Evolutionary conservation across 2,888 invertebrate species (phyloP), one percentile per base, ranked within the genome.

Genomic region (Mycalesis mineus): DNA sequence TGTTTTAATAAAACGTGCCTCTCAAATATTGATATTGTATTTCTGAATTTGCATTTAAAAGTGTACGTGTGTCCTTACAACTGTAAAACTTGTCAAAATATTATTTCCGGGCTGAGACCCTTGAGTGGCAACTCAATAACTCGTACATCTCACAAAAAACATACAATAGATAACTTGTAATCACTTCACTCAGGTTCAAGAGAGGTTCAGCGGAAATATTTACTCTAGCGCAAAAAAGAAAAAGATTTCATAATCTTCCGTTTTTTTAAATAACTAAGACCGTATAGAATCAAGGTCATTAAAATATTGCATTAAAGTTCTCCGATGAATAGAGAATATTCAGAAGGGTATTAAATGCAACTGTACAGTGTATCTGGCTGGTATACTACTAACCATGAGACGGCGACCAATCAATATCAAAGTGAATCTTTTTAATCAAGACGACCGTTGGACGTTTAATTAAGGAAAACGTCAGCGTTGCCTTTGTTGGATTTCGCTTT

Each of bases 371-470:
- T 68, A 72, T 78, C 76, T 77, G 77, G 74, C 78, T 73, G 71
- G 72, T 74, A 72, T 75, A 84, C 85, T 82, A 82, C 84, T 5
- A 4, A 22, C 22, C 22, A 22, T 22, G 5, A 2, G 22, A 22
- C 22, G 22, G 2, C 22, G 22, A 5, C 22, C 22, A 22, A 22
- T 87, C 84, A 85, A 83, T 77, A 81, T 84, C 80, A 78, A 75
- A 82, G 78, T 75, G 67, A 71, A 77, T 77, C 69, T 80, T 79
- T 76, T 22, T 82, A 82, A 83, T 80, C 61, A 64, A 67, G 75
- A 74, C 74, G 39, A 67, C 60, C 65, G 71, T 67, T 68, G 70
- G 74, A 75, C 73, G 72, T 71, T 68, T 82, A 82, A 82, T 85
- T 86, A 81, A 82, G 78, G n/a, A 75, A 77, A 33, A 7, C 75